A percentile compares a stretch with the other conserved stretches of the same genome.
phyloP scores from a whole-genome alignment of 2,797 vertebrate species.

The Trachops cirrhosus region DNA sequence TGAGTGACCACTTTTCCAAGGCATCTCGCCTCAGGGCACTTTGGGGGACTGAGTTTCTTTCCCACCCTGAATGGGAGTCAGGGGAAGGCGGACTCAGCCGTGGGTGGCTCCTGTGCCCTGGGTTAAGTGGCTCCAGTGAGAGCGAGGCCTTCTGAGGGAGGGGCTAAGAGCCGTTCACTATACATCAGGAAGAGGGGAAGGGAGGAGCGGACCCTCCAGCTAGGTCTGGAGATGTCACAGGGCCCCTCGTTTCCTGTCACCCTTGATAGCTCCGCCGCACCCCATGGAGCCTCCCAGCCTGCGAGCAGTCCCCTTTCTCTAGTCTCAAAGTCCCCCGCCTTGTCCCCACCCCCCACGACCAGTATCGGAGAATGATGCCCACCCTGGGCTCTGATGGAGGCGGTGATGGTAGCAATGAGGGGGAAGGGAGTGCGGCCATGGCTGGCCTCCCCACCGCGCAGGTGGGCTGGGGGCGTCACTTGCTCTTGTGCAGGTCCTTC shows the following conservation, averaged over 20 bases:
- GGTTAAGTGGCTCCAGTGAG: background rate
- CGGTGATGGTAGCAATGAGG: background rate
- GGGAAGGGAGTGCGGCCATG: background rate
- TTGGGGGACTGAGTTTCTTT: background rate
- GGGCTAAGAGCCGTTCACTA: background rate
- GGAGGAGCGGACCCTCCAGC: background rate
- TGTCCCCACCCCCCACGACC: background rate
- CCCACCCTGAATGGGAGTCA: background rate
- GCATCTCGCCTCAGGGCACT: background rate
- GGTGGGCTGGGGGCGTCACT: conserved; percentile 75
- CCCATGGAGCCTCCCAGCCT: background rate
- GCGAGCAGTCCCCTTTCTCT: background rate
- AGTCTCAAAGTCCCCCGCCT: background rate
- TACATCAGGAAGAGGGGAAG: background rate
- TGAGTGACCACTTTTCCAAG: background rate
- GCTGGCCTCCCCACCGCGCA: background rate
- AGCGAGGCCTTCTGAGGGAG: background rate
- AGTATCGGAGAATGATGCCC: background rate
- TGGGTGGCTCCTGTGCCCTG: background rate
- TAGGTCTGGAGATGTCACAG: background rate
- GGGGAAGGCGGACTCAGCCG: background rate
- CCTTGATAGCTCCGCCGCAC: background rate
- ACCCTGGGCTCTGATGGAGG: background rate
- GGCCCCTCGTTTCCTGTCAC: background rate
- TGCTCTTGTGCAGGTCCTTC: conserved; percentile 92